A percentile compares a stretch with the other conserved stretches of the same genome.
These are phyloP conservation scores for Apostichopus japonicus DNA, from an alignment of 35 echinoderm and acorn worm species.

Conservation along the genomic window DNA sequence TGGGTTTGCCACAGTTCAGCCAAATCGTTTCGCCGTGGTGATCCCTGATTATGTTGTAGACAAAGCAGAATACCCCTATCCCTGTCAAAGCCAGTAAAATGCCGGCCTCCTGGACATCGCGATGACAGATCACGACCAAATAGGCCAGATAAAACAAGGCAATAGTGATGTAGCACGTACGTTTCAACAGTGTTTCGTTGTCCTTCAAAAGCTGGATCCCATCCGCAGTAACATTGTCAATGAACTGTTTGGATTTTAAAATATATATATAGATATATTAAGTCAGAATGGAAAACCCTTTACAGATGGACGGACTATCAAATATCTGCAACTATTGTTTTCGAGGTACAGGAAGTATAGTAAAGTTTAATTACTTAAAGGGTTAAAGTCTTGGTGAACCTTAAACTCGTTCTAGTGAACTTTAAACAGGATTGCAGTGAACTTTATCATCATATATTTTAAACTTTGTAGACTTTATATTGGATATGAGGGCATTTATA, in stretches of 20 bases:
- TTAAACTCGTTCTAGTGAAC: too few relatives aligned
- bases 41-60: constrained; percentile 6
- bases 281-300: too few relatives aligned
- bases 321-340: too few relatives aligned
- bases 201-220: constrained; percentile 59
- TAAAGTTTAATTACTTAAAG: too few relatives aligned
- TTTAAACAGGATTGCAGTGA: too few relatives aligned
- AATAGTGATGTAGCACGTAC: constrained; percentile 1
- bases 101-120: constrained; percentile 17
- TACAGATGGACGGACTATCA: too few relatives aligned
- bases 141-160: constrained; percentile 48
- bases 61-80: background rate
- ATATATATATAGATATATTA: background rate
- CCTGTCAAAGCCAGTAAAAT: background rate
- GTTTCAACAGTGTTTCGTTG: constrained; percentile 8
- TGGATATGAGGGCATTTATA: too few relatives aligned
- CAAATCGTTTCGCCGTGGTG: constrained; percentile 19
- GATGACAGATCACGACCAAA: constrained; percentile 56
- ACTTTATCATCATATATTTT: too few relatives aligned
- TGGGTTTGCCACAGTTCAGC: constrained; percentile 31
- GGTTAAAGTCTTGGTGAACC: too few relatives aligned
- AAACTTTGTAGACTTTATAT: too few relatives aligned
- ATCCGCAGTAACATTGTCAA: constrained; percentile 19
- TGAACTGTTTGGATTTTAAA: background rate
- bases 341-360: too few relatives aligned